Base-by-base conservation (phyloP, 2,888 invertebrate genomes). In the Caenorhabditis japonica region DNA sequence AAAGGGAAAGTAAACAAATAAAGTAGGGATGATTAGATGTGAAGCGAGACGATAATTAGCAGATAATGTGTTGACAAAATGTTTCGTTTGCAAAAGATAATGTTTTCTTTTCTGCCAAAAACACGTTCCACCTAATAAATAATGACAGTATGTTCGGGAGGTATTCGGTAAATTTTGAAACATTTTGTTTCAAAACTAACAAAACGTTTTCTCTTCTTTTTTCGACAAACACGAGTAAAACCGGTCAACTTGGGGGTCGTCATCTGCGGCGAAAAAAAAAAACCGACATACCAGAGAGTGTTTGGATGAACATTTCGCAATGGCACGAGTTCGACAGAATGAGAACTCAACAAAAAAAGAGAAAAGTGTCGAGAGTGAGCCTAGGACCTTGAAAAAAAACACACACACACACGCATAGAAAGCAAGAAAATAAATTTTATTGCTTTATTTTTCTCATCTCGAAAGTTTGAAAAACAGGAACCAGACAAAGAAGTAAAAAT, bases 221-320 rank as follows among this genome's bases (percentile, higher is more conserved):
- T 52, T 66, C 41, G 56, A 41, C 56, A 49, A 43, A 25, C 43
- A 30, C 47, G 44, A 51, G 47, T 19, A 46, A 62, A 62, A 43
- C 44, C 36, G 62, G 53, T 56, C 46, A 64, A 64, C 47, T 23
- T n/a, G 23, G 10, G n/a, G 30, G 30, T 10, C 30, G 30, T 30
- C 30, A 30, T 30, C 30, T 10, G 30, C 30, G 5, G 30, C 30
- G 30, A 5, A 30, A 10, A n/a, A n/a, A n/a, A n/a, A n/a, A n/a
- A n/a, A n/a, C n/a, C n/a, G n/a, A n/a, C n/a, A n/a, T n/a, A n/a
- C n/a, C 43, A 43, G 3, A 39, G 2, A 39, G 17, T 17, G 39
- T n/a, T n/a, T n/a, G 55, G 55, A 51, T 49, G 56, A 66, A 66
- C 56, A 56, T 66, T 66, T 66, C 56, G 64, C 56, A 66, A 66